phyloP scores from a whole-genome alignment of 2,113 vertebrate genomes.

The Corythornis cristatus region DNA sequence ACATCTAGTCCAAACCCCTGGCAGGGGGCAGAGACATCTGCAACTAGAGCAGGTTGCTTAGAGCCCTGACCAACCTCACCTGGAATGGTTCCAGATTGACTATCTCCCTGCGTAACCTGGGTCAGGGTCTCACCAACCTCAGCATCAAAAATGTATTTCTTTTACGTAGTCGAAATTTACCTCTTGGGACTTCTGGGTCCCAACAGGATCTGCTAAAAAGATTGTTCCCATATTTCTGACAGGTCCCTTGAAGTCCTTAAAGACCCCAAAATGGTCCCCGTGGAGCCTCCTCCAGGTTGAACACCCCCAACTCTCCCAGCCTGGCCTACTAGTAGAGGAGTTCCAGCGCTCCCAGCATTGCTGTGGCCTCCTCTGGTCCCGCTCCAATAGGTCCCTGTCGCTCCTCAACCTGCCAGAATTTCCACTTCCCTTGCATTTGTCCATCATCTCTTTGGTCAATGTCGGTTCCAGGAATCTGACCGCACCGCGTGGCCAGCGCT shows the following conservation, averaged over 20 bases:
- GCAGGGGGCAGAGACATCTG: too few species aligned
- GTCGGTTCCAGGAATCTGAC: neutral
- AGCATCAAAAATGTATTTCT: too few species aligned
- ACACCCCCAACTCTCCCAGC: neutral
- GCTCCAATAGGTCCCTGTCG: neutral
- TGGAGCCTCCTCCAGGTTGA: too few species aligned
- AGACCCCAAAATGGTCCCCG: too few species aligned
- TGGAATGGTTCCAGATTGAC: neutral
- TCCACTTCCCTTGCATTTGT: neutral
- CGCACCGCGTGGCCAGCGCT: neutral
- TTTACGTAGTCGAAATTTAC: neutral
- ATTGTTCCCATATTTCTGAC: too few species aligned
- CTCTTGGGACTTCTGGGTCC: neutral
- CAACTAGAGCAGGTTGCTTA: neutral
- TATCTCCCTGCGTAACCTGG: neutral
- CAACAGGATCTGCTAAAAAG: too few species aligned
- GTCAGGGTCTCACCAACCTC: neutral
- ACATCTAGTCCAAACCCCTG: too few species aligned
- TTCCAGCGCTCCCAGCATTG: neutral
- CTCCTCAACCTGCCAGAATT: neutral
- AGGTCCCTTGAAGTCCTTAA: too few species aligned
- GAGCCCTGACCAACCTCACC: too few species aligned
- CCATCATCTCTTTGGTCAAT: rapidly evolving
- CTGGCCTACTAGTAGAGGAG: neutral
- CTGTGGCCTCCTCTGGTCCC: neutral